Percentiles rank a stretch among this genome's conserved stretches.
These are phyloP conservation scores for Corythoichthys intestinalis DNA, from an alignment of 2,113 vertebrate species.

Conservation along the genomic window DNA sequence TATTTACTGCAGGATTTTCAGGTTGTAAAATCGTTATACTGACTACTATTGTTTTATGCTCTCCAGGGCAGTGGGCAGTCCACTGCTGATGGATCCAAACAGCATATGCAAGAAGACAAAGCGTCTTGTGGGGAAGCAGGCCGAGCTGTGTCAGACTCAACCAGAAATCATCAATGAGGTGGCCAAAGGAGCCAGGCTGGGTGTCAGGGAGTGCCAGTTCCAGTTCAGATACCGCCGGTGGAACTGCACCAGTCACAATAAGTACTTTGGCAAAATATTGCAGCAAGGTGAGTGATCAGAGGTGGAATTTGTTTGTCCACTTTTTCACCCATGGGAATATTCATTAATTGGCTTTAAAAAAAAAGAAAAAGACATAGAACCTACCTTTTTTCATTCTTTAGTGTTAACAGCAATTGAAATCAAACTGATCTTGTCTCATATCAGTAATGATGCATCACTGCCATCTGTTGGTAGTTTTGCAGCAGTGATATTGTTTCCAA, in stretches of 20 bases:
- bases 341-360: too few relatives aligned
- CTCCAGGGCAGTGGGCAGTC: slow-evolving; percentile 93
- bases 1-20: slow-evolving; percentile 29
- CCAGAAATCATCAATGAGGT: slow-evolving; percentile 92
- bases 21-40: slow-evolving; percentile 10
- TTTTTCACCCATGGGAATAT: not conserved
- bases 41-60: slow-evolving; percentile 41
- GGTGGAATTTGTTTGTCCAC: not conserved
- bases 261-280: slow-evolving; percentile 93
- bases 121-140: slow-evolving; percentile 88
- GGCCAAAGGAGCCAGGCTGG: slow-evolving; percentile 89
- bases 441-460: too few relatives aligned
- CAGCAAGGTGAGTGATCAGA: slow-evolving; percentile 87
- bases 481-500: too few relatives aligned
- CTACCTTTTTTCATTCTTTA: too few relatives aligned
- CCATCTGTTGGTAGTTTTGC: too few relatives aligned
- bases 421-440: too few relatives aligned
- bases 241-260: slow-evolving; percentile 98
- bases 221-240: slow-evolving; percentile 94
- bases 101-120: slow-evolving; percentile 97
- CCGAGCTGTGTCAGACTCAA: slow-evolving; percentile 91
- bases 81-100: slow-evolving; percentile 96
- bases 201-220: slow-evolving; percentile 91
- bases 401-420: too few relatives aligned
- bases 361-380: too few relatives aligned